Base-by-base conservation (phyloP, 2,888 invertebrate genomes). In the Catocala fraxini region DNA sequence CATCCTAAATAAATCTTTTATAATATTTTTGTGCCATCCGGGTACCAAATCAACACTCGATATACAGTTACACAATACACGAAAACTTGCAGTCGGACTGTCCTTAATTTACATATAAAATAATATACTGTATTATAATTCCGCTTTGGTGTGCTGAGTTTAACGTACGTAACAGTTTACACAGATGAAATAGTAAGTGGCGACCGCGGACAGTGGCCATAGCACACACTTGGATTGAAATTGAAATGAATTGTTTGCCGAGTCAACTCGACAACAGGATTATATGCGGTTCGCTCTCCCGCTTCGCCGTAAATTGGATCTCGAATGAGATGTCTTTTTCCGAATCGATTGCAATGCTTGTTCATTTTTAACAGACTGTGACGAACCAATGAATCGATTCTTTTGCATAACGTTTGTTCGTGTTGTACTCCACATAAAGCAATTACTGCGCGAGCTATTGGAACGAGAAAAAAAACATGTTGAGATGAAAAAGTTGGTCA, bases 241-340 rank as follows among this genome's bases (percentile, higher is more conserved):
- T 89, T 87, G 88, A 89, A 91, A 91, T 92, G 87, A 90, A 91
- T 90, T 91, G 92, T 92, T 91, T 90, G 89, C 84, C 68, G 84
- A 88, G 88, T 85, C 83, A 80, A 84, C 85, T 79, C 71, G 74
- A 77, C 80, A 78, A 78, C 84, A 81, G 82, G 83, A 85, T 85
- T 86, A 85, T 86, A 81, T 87, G 90, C 83, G 89, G 90, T 85
- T 86, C 81, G 80, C 82, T 81, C 82, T 81, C 82, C 70, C 81
- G 71, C 82, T 77, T 77, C 71, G 62, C 80, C 82, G 86, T 84
- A 88, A 89, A 91, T 91, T 92, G 89, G 84, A 89, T 90, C 85
- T 81, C 82, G 86, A 87, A 89, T 89, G 85, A 85, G 86, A 89
- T 85, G 89, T 88, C 87, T 86, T 88, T 89, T 87, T 84, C 79